Percentiles rank a stretch among this genome's conserved stretches.
Conservation (phyloP, 1,140 invertebrate genomes). For the Cydia strobilella region DNA sequence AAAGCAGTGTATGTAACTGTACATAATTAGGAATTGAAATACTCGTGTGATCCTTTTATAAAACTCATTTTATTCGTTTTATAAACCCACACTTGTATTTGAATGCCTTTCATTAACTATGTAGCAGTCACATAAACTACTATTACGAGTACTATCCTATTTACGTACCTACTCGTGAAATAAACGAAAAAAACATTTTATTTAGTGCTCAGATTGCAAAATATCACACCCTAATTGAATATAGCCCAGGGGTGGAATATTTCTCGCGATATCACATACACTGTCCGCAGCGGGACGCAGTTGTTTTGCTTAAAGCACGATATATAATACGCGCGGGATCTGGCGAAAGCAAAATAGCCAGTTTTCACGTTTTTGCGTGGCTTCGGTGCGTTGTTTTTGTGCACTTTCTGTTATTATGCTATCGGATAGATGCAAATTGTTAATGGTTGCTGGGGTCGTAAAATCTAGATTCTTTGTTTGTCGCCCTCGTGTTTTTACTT, state of each 20-base stretch:
- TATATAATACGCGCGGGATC: conserved; percentile 44
- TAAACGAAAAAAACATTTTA: too few relatives aligned
- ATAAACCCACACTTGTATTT: too few relatives aligned
- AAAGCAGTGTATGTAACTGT: too few relatives aligned
- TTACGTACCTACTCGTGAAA: too few relatives aligned
- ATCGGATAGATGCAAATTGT: neutral
- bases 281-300: conserved; percentile 41
- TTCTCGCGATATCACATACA: conserved; percentile 38
- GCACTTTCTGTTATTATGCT: conserved; percentile 14
- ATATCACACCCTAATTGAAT: conserved; percentile 44
- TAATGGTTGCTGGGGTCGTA: neutral
- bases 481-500: neutral
- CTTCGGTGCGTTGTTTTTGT: neutral
- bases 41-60: too few relatives aligned
- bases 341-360: conserved; percentile 33
- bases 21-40: too few relatives aligned
- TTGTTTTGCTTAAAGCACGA: conserved; percentile 50
- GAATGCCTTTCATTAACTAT: too few relatives aligned
- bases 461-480: neutral
- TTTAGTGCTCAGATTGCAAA: neutral
- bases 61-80: too few relatives aligned
- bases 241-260: conserved; percentile 43
- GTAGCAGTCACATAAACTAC: too few relatives aligned
- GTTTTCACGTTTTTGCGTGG: conserved; percentile 41
- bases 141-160: too few relatives aligned